These are phyloP conservation scores for Etia nguti DNA, from an alignment of 2,113 vertebrate species.

Conservation along the genomic window DNA sequence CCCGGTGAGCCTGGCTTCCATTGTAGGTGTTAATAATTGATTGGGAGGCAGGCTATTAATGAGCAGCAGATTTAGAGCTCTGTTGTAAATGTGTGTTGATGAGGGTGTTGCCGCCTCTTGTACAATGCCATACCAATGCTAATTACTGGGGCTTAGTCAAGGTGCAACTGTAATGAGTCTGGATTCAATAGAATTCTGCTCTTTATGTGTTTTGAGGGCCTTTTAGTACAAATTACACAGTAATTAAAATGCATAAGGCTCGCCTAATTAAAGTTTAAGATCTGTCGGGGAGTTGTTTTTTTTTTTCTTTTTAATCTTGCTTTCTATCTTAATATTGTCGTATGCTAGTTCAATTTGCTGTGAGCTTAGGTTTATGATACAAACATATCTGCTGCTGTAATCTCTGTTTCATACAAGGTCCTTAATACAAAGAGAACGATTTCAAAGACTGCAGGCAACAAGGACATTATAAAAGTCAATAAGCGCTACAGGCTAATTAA, in stretches of 20 bases:
- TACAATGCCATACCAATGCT: conserved; percentile 66
- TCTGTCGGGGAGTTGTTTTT: background rate
- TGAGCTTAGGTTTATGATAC: conserved; percentile 15
- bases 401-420: background rate
- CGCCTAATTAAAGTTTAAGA: conserved; percentile 47
- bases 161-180: conserved; percentile 69
- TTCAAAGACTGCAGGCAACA: conserved; percentile 1
- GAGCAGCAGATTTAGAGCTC: conserved; percentile 68
- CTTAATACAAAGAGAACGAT: background rate
- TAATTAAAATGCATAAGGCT: conserved; percentile 56
- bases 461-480: conserved; percentile 8
- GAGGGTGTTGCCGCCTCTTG: conserved; percentile 65
- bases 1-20: conserved; percentile 54
- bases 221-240: conserved; percentile 57
- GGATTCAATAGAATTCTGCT: conserved; percentile 58
- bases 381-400: conserved; percentile 7
- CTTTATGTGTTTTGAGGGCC: conserved; percentile 63
- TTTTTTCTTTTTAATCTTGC: background rate
- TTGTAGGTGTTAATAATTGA: conserved; percentile 81
- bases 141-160: conserved; percentile 71
- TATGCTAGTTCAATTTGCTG: background rate
- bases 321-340: conserved; percentile 29
- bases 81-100: conserved; percentile 70
- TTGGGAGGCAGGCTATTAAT: conserved; percentile 77
- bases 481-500: background rate